Evolutionary conservation across 2,797 vertebrate species (phyloP).

Genomic region (Xerus rutilus): DNA sequence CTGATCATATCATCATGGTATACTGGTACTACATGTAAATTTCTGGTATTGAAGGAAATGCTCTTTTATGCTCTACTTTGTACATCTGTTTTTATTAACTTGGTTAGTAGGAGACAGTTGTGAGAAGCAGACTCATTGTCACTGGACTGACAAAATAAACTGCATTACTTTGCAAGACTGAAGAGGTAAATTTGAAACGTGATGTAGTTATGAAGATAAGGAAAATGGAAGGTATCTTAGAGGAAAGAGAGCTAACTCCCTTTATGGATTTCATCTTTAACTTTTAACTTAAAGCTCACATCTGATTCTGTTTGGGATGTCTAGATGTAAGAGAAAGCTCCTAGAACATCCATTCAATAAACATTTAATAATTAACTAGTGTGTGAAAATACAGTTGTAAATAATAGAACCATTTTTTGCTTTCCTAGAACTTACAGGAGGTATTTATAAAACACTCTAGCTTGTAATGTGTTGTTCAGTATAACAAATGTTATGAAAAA

Average conservation of each 20-base stretch:
- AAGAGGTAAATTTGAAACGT: neutral
- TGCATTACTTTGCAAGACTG: neutral
- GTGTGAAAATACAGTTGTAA: neutral
- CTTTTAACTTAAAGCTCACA: neutral
- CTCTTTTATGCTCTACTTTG: neutral
- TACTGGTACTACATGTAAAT: neutral
- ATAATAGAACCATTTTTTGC: neutral
- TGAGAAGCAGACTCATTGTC: neutral
- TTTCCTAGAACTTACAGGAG: neutral
- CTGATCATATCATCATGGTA: neutral
- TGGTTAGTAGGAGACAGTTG: neutral
- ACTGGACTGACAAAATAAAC: neutral
- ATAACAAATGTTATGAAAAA: neutral
- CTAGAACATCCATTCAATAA: neutral
- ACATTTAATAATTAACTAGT: neutral
- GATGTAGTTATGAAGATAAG: neutral
- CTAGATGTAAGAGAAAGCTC: neutral
- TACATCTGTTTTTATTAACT: constrained; percentile 22
- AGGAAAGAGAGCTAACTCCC: neutral
- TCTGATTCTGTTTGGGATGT: neutral
- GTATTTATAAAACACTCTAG: neutral
- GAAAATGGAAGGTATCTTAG: neutral
- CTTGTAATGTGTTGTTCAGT: neutral
- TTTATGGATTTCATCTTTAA: neutral
- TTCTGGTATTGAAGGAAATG: constrained; percentile 1